phyloP scores from a whole-genome alignment of 2,888 invertebrate genomes.

The Dione vanillae region DNA sequence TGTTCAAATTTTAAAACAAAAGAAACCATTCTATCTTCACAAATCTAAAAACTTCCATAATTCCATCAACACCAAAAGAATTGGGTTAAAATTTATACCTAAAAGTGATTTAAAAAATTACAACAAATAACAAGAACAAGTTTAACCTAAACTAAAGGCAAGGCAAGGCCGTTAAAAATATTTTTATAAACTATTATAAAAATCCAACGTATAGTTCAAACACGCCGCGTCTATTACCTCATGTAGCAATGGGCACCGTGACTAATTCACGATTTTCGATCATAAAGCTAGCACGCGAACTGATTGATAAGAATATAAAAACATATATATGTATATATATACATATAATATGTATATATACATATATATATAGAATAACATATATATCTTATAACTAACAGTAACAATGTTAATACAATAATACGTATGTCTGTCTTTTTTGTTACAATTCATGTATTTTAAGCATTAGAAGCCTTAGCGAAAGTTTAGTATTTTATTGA shows the following conservation, averaged over 20 bases:
- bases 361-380: too few relatives aligned
- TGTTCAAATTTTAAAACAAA: too few relatives aligned
- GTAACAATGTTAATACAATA: slow-evolving; percentile 17
- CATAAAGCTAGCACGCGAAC: slow-evolving; percentile 58
- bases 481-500: too few relatives aligned
- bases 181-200: slow-evolving; percentile 36
- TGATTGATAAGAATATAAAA: slow-evolving; percentile 49
- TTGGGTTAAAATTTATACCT: neutral
- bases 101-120: neutral
- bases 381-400: slow-evolving; percentile 55
- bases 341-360: slow-evolving; percentile 50
- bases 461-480: too few relatives aligned
- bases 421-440: neutral
- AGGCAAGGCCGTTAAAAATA: slow-evolving; percentile 30
- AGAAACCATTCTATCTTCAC: too few relatives aligned
- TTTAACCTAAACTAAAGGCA: neutral
- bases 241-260: slow-evolving; percentile 50
- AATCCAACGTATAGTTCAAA: slow-evolving; percentile 46
- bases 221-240: slow-evolving; percentile 48
- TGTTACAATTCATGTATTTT: too few relatives aligned
- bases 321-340: slow-evolving; percentile 49
- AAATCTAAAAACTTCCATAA: too few relatives aligned
- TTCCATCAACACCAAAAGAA: neutral
- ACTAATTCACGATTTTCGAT: slow-evolving; percentile 58
- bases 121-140: slow-evolving; percentile 19